Evolutionary conservation across 2,888 invertebrate species (phyloP).

Genomic region (Steinernema scapterisci): DNA sequence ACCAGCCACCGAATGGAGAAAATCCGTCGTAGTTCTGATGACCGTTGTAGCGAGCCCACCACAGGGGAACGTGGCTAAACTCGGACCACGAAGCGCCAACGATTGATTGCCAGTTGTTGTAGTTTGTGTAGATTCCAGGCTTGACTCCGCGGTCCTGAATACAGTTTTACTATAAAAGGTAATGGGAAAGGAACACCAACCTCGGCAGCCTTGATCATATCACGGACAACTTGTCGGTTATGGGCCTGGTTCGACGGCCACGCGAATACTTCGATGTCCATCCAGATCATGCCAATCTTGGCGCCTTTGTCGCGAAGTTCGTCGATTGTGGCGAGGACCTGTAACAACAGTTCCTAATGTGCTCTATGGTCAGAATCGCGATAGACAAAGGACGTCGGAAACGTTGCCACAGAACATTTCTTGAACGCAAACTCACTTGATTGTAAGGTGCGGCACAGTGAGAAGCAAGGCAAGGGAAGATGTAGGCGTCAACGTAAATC

Average conservation of each 20-base stretch:
- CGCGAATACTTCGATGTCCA: conserved; percentile 49
- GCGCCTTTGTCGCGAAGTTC: conserved; percentile 37
- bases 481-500: conserved; percentile 45
- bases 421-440: no score
- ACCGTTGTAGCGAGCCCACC: conserved; percentile 42
- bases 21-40: conserved; percentile 2
- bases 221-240: conserved; percentile 47
- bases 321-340: conserved; percentile 3
- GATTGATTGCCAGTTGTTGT: conserved; percentile 52
- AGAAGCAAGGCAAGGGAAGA: conserved; percentile 47
- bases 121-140: conserved; percentile 44
- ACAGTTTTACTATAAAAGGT: no score
- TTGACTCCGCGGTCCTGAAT: no score
- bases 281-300: conserved; percentile 44
- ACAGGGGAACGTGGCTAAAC: conserved; percentile 43
- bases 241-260: conserved; percentile 47
- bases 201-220: conserved; percentile 38
- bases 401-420: no score
- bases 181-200: no score
- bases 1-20: conserved; percentile 25
- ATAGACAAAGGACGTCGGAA: no score
- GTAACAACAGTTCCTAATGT: no score
- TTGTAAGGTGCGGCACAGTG: conserved; percentile 40
- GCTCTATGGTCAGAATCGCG: no score
- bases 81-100: conserved; percentile 49